These are phyloP conservation scores for Andinoacara biseriatus DNA, from an alignment of 2,113 vertebrate species.

Conservation along the genomic window DNA sequence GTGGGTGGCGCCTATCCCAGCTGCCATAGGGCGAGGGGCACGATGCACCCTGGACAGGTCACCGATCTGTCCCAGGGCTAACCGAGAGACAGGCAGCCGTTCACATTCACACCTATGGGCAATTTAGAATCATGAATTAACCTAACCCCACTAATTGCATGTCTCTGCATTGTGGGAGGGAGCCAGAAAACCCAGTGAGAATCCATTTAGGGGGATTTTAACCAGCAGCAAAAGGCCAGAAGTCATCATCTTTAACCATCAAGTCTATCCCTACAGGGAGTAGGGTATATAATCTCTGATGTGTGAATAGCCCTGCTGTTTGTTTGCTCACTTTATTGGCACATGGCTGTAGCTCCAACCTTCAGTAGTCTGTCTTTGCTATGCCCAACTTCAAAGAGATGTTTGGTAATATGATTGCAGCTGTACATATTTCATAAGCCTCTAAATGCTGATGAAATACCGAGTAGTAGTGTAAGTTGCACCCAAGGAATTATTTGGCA, in stretches of 20 bases:
- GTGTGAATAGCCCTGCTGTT: conserved; percentile 27
- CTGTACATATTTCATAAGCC: conserved; percentile 66
- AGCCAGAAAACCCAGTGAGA: too few species aligned
- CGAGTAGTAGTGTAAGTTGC: conserved; percentile 32
- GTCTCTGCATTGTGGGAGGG: too few species aligned
- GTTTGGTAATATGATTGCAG: conserved; percentile 47
- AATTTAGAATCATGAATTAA: too few species aligned
- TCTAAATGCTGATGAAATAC: conserved; percentile 54
- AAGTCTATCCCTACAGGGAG: neutral
- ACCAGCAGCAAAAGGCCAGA: conserved; percentile 10
- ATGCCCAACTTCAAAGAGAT: conserved; percentile 49
- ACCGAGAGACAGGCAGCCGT: too few species aligned
- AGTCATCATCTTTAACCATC: conserved; percentile 1
- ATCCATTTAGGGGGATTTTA: neutral
- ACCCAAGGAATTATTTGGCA: conserved; percentile 16
- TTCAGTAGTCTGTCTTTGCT: conserved; percentile 31
- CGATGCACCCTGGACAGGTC: too few species aligned
- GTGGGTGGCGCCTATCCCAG: too few species aligned
- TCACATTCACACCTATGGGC: too few species aligned
- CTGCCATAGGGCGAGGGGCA: too few species aligned
- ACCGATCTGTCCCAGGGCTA: too few species aligned
- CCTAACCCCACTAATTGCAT: too few species aligned
- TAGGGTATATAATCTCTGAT: conserved; percentile 10
- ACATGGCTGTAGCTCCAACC: conserved; percentile 22
- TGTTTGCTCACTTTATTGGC: conserved; percentile 44